phyloP scores from a whole-genome alignment of 2,113 vertebrate genomes.

The Erythrolamprus reginae region DNA sequence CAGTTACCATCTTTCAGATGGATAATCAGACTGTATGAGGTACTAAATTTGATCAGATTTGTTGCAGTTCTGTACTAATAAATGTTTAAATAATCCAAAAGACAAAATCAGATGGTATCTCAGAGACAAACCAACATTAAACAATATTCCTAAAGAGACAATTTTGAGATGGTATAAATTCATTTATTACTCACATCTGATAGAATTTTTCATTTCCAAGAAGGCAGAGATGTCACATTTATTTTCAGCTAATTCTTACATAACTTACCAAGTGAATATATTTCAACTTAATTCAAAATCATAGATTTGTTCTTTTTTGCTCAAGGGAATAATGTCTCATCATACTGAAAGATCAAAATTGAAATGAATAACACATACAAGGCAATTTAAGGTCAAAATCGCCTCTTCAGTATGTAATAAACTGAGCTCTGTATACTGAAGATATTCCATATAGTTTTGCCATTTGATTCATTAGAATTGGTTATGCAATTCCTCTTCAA shows the following conservation, averaged over 20 bases:
- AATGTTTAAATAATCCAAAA: not conserved
- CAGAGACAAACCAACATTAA: slow-evolving; percentile 19
- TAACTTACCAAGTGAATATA: slow-evolving; percentile 35
- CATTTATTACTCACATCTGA: slow-evolving; percentile 4
- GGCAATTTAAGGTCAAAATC: slow-evolving; percentile 39
- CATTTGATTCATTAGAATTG: not conserved
- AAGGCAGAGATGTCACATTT: slow-evolving; percentile 42
- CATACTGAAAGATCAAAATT: not conserved
- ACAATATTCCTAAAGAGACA: not conserved
- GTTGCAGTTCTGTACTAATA: not conserved
- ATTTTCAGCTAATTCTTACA: slow-evolving; percentile 43
- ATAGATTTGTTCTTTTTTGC: slow-evolving; percentile 35
- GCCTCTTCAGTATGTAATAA: not conserved
- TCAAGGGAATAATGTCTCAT: slow-evolving; percentile 37
- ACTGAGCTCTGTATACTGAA: not conserved
- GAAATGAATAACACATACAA: slow-evolving; percentile 25
- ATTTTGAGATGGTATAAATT: slow-evolving; percentile 17
- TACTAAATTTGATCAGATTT: not conserved
- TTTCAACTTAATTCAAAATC: slow-evolving; percentile 49
- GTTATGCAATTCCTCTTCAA: not conserved
- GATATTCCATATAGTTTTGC: not conserved
- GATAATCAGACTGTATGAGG: not conserved
- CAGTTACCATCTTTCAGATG: not conserved
- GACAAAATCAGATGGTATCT: not conserved
- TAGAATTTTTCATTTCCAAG: slow-evolving; percentile 34